Evolutionary conservation across 1,140 invertebrate genomes (phyloP).

Genomic region (Penaeus chinensis): DNA sequence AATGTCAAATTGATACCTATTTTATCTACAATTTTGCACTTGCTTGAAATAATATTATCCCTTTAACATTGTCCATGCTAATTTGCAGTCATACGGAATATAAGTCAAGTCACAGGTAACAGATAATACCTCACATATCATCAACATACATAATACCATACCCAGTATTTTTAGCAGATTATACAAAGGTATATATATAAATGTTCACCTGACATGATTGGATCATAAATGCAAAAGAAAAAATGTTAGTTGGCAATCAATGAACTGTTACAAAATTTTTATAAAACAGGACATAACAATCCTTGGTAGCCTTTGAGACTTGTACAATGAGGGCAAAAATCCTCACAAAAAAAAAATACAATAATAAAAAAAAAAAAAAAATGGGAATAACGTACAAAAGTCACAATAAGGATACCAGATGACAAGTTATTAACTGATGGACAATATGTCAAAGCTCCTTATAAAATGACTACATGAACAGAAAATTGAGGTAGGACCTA

Average conservation of each 20-base stretch:
- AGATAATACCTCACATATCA: too few relatives aligned
- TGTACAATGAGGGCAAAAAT: slow-evolving; percentile 16
- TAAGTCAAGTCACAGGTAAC: too few relatives aligned
- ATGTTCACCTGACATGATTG: slow-evolving; percentile 1
- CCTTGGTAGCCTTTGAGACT: slow-evolving; percentile 3
- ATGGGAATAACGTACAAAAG: too few relatives aligned
- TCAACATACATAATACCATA: background rate
- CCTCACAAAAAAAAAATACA: background rate
- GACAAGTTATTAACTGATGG: too few relatives aligned
- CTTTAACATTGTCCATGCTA: too few relatives aligned
- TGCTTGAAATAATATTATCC: too few relatives aligned
- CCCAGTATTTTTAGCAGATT: slow-evolving; percentile 25
- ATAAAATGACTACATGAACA: slow-evolving; percentile 25
- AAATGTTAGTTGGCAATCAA: background rate
- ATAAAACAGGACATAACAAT: background rate
- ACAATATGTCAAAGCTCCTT: slow-evolving; percentile 9
- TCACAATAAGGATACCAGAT: too few relatives aligned
- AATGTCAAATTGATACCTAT: too few relatives aligned
- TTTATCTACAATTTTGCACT: too few relatives aligned
- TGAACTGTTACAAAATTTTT: slow-evolving; percentile 10
- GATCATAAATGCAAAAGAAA: slow-evolving; percentile 29
- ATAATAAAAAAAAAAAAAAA: too few relatives aligned
- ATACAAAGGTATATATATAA: slow-evolving; percentile 8
- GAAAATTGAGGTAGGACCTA: slow-evolving; percentile 54
- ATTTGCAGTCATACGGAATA: too few relatives aligned